These are phyloP conservation scores for Leptobrachium leishanense DNA, from an alignment of 2,113 vertebrate genomes.

Conservation along the genomic window DNA sequence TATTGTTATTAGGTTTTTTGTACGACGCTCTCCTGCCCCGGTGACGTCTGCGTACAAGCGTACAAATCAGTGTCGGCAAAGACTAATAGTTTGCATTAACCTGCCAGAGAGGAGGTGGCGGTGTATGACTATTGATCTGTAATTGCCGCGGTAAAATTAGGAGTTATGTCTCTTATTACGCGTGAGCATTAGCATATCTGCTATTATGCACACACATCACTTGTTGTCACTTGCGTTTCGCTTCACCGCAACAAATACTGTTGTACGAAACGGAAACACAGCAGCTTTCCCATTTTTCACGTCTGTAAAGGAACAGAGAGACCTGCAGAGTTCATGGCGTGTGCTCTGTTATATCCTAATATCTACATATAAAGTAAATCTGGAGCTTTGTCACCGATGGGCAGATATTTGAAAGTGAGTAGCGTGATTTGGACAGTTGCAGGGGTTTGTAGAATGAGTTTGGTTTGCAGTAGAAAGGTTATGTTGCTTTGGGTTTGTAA, in stretches of 20 bases:
- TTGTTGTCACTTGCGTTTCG: background rate
- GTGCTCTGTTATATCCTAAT: too few species aligned
- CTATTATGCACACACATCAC: constrained; percentile 37
- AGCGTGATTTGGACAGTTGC: too few species aligned
- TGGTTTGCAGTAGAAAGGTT: too few species aligned
- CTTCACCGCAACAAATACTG: background rate
- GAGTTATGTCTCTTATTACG: constrained; percentile 25
- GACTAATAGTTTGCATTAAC: constrained; percentile 37
- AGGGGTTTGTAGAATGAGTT: too few species aligned
- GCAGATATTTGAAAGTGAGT: too few species aligned
- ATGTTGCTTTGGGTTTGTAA: too few species aligned
- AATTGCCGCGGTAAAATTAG: constrained; percentile 26
- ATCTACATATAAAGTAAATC: too few species aligned
- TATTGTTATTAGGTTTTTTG: background rate
- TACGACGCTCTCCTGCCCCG: background rate
- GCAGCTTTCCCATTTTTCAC: too few species aligned
- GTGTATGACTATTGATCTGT: constrained; percentile 29
- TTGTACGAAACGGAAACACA: too few species aligned
- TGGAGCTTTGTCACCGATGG: too few species aligned
- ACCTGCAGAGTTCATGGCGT: too few species aligned
- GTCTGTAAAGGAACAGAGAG: too few species aligned
- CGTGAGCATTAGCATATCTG: constrained; percentile 27
- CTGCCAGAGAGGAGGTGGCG: background rate
- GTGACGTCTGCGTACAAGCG: background rate
- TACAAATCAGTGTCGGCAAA: constrained; percentile 23